These are phyloP conservation scores for Tiphia femorata DNA, from an alignment of 2,888 invertebrate species.

Conservation along the genomic window DNA sequence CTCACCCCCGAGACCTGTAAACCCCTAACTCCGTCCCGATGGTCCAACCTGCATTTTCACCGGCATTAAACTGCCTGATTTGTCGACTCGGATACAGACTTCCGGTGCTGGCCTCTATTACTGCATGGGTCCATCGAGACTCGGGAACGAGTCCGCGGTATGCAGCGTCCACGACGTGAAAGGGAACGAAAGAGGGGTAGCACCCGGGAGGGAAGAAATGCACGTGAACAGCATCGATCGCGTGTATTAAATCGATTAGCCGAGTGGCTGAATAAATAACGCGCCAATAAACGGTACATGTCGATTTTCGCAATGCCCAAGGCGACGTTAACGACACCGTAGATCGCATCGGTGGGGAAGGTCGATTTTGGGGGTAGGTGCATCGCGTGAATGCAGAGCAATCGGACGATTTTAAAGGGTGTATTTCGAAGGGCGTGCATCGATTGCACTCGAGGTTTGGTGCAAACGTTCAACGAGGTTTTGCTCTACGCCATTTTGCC, in stretches of 20 bases:
- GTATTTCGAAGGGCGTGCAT: no score
- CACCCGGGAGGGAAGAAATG: not conserved
- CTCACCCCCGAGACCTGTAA: constrained; percentile 61
- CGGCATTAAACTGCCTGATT: constrained; percentile 55
- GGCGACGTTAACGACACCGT: not conserved
- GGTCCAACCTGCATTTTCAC: constrained; percentile 54
- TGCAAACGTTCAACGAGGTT: no score
- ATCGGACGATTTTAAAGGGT: no score
- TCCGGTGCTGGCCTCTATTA: constrained; percentile 40
- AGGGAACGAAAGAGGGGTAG: no score
- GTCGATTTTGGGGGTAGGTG: no score
- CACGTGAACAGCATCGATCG: constrained; percentile 17
- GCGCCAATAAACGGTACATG: not conserved
- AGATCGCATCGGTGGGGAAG: no score
- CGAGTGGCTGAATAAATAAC: not conserved
- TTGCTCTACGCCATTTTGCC: no score
- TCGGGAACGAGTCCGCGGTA: constrained; percentile 7
- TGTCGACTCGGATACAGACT: constrained; percentile 47
- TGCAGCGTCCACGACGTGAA: no score
- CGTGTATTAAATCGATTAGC: not conserved
- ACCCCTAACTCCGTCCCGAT: constrained; percentile 51
- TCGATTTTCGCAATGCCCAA: not conserved
- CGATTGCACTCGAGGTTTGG: no score
- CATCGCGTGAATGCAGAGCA: no score
- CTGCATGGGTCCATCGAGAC: constrained; percentile 35